Base-by-base conservation (phyloP, 1,140 invertebrate species). In the Euura lappo region DNA sequence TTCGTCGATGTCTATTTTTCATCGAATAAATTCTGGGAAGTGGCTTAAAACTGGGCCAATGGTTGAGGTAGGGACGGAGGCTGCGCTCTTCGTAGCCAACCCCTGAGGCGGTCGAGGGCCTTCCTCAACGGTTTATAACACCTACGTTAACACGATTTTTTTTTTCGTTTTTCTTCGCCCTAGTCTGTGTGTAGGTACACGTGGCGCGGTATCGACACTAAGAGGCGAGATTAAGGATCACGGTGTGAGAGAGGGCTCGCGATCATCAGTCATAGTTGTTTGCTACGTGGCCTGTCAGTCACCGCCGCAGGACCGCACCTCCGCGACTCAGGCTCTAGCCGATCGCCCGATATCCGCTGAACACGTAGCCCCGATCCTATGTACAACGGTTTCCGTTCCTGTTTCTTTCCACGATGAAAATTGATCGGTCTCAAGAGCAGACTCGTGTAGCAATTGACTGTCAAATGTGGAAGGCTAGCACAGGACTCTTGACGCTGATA, bases 181-280 rank as follows among this genome's bases (percentile, higher is more conserved):
- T n/a, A 11, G 11, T 51, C 47, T 51, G 11, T 51, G 11, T 60
- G 5, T 6, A 60, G 8, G 5, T 60, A 6, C 13, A 60, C 28
- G 28, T 28, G 28, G 28, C 28, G 0, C 28, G 28, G 28, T n/a
- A 60, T 60, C 51, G 51, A 60, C 51, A 60, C 10, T 8, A 60
- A 60, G 51, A 60, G 51, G 10, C 51, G 51, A 60, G 51, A 60
- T 60, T 60, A 60, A 60, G 51, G 51, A n/a, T 60, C 8, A n/a
- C 51, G 5, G 51, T 60, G 51, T 8, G 13, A 11, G 51, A 11
- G 51, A n/a, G 13, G 13, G 6, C 10, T 8, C 8, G 51, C 51
- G 51, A 60, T 60, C 51, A 60, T 60, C 51, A 60, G 8, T 60
- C 51, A 60, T 60, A 60, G 51, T 60, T 60, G 51, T 60, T 60